Base-by-base conservation (phyloP, 2,797 vertebrate genomes). In the Nothura maculosa region DNA sequence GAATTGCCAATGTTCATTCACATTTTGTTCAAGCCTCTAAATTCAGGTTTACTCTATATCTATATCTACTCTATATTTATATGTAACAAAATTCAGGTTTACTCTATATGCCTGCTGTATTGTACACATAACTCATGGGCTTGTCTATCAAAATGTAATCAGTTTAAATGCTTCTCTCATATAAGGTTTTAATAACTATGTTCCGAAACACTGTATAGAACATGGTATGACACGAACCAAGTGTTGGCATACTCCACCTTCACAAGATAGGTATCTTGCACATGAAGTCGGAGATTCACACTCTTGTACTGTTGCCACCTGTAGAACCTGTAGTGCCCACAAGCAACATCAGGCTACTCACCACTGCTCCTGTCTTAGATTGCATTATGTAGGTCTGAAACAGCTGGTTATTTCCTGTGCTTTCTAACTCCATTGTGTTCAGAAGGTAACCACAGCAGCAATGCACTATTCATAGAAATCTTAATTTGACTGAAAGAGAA, bases 211-310 rank as follows among this genome's bases (percentile, higher is more conserved):
- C 12, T 10, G 7, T 34, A 50, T 21, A 45, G 45, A 43, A 38
- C 18, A 9, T 40, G 10, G 11, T 16, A 1, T n/a, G 1, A 10
- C n/a, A 2, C 0, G 9, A 16, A 13, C 12, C 4, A 24, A 9
- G 1, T 0, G 2, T 63, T 27, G 25, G 5, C 54, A 25, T 45
- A 32, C 58, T 43, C 19, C n/a, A 6, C 34, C 9, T 47, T 30
- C 17, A 54, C 50, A 1, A 9, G 5, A 5, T 1, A 4, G 2
- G 34, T 6, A 13, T 13, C 50, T 20, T 13, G 43, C 50, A 32
- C 19, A 12, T 21, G n/a, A 78, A 27, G 57, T 36, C 14, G 13
- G 30, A 64, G 73, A 43, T 9, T 19, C 1, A 13, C 22, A 12
- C 14, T 42, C 19, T 6, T 5, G 17, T 13, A 11, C 20, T 12